phyloP scores from a whole-genome alignment of 2,888 invertebrate genomes.

The Teleogryllus oceanicus region DNA sequence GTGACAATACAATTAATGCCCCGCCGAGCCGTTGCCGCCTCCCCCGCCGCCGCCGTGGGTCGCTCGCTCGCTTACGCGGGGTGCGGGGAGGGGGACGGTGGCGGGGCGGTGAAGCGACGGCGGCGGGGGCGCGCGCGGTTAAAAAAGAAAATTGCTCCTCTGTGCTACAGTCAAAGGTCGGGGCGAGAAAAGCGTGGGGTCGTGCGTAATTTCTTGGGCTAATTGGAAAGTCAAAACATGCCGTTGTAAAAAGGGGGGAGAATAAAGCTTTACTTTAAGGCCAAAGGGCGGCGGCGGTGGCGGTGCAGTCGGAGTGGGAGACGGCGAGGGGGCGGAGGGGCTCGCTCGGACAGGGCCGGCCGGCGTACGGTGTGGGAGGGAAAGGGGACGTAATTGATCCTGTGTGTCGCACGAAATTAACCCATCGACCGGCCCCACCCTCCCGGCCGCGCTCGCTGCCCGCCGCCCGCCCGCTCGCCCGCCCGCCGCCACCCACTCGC shows the following conservation, averaged over 20 bases:
- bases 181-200: slow-evolving; percentile 18
- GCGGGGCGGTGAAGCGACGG: background rate
- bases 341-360: background rate
- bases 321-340: slow-evolving; percentile 28
- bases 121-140: background rate
- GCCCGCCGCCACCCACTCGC: background rate
- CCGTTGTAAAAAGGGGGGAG: slow-evolving; percentile 24
- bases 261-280: slow-evolving; percentile 23
- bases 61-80: too few species aligned
- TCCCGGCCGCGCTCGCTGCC: background rate
- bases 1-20: slow-evolving; percentile 34
- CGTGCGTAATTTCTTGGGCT: slow-evolving; percentile 44
- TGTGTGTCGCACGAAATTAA: slow-evolving; percentile 31
- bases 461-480: background rate
- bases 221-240: slow-evolving; percentile 46
- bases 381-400: slow-evolving; percentile 21
- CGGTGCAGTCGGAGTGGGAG: slow-evolving; percentile 37
- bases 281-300: slow-evolving; percentile 26
- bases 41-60: background rate
- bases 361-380: background rate
- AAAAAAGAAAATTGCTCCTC: slow-evolving; percentile 32
- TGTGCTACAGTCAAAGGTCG: slow-evolving; percentile 31
- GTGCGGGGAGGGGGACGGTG: too few species aligned
- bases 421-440: slow-evolving; percentile 18
- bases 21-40: background rate